phyloP scores from a whole-genome alignment of 2,113 vertebrate genomes.

The Orcinus orca region DNA sequence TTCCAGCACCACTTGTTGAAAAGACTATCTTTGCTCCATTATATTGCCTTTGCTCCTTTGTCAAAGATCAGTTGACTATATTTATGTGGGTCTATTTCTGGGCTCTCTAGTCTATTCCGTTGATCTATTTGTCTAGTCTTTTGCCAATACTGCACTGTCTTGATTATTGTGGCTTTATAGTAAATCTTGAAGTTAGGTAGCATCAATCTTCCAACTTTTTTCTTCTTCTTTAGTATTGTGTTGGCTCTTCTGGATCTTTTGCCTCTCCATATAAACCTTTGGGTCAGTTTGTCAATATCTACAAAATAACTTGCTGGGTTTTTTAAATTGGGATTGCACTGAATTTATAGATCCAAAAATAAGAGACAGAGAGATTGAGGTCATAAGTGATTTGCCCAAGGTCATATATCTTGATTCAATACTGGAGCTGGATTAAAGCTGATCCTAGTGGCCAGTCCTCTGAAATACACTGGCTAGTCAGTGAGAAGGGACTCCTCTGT shows the following conservation, averaged over 20 bases:
- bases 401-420: background rate
- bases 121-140: background rate
- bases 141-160: background rate
- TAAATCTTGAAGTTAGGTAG: background rate
- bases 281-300: background rate
- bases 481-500: background rate
- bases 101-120: background rate
- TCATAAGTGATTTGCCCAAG: background rate
- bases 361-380: background rate
- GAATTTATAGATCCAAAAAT: background rate
- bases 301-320: background rate
- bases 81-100: background rate
- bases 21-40: background rate
- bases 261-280: background rate
- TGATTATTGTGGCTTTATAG: background rate
- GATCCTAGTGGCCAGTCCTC: background rate
- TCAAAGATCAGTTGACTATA: background rate
- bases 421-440: background rate
- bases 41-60: background rate
- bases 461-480: background rate
- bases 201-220: background rate
- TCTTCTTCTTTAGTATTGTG: background rate
- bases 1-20: background rate
- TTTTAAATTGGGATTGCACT: background rate
- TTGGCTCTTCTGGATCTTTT: background rate